These are phyloP conservation scores for Drosophila mettleri DNA, from an alignment of 2,888 invertebrate species.

Conservation along the genomic window DNA sequence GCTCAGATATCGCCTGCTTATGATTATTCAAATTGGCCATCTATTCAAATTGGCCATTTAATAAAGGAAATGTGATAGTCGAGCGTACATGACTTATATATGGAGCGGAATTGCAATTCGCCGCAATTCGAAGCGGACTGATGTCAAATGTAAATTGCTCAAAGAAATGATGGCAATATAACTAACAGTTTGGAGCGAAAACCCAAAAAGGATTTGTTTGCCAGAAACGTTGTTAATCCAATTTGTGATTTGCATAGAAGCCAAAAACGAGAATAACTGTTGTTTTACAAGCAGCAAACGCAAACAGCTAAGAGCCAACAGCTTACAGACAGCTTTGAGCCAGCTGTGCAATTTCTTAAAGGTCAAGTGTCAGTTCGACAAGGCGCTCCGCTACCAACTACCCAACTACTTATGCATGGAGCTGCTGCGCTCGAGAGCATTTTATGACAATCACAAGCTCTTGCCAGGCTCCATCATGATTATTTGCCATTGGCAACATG, in stretches of 20 bases:
- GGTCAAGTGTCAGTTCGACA: slow-evolving; percentile 29
- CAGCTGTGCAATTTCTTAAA: slow-evolving; percentile 36
- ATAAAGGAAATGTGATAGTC: slow-evolving; percentile 8
- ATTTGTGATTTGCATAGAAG: slow-evolving; percentile 70
- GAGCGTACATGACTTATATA: slow-evolving; percentile 15
- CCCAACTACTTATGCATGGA: slow-evolving; percentile 21
- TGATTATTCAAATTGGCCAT: no score
- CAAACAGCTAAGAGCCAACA: slow-evolving; percentile 1
- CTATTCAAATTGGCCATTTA: no score
- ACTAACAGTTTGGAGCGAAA: slow-evolving; percentile 50
- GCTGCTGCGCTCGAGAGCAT: slow-evolving; percentile 13
- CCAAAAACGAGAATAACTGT: slow-evolving; percentile 32
- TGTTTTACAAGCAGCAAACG: slow-evolving; percentile 32
- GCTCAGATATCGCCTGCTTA: not conserved
- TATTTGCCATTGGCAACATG: slow-evolving; percentile 54
- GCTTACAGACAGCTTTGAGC: slow-evolving; percentile 2
- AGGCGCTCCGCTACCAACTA: slow-evolving; percentile 33
- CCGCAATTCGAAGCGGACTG: slow-evolving; percentile 32
- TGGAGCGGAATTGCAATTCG: slow-evolving; percentile 35
- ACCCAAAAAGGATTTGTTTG: slow-evolving; percentile 33
- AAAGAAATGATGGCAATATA: slow-evolving; percentile 59
- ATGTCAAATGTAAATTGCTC: slow-evolving; percentile 66
- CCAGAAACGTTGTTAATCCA: slow-evolving; percentile 45
- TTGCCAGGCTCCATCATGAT: slow-evolving; percentile 47
- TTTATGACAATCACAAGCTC: slow-evolving; percentile 49